Base-by-base conservation (phyloP, 2,797 vertebrate genomes). In the Spinibarbus caldwelli region DNA sequence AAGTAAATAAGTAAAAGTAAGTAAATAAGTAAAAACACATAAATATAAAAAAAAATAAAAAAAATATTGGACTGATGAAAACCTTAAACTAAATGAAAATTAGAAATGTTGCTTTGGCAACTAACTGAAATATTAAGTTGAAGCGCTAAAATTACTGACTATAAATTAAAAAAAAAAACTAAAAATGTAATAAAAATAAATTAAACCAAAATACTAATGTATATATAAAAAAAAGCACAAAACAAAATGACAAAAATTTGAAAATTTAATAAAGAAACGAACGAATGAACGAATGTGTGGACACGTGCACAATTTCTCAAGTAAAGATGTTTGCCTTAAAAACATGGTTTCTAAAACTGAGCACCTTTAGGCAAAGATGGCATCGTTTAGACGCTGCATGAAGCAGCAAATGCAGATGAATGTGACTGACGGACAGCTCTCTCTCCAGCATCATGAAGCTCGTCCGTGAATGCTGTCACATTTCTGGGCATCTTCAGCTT, bases 401-500 rank as follows among this genome's bases (percentile, higher is more conserved):
- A 15, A 21, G 9, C 29, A 34, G 47, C 17, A 7, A 3, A 75
- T 34, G 70, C 41, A 10, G 70, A 72, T 29, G 41, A 71, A 17
- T 17, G 23, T 8, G 71, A 34, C 11, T 31, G 43, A 34, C 5
- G 6, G 72, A 7, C 72, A 49, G 45, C 19, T 75, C 71, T 73
- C 43, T 31, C 67, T 70, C 67, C 36, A 70, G 71, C 15, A 49
- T 49, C 19, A 49, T 36, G n/a, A 11, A 43, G 31, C 43, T 49
- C 26, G 5, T 6, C 43, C 10, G 36, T 52, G 29, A n/a, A 57
- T 5, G 34, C 31, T 26, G 75, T 57, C 31, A 57, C 49, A 52
- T 54, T n/a, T 76, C 72, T 36, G 72, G 47, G 49, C 72, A 54
- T 54, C 72, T 54, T 41, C 21, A 26, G 52, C 34, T 59, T 59